Conservation (phyloP, 2,888 invertebrate genomes). For the Lepeophtheirus nordmannii region DNA sequence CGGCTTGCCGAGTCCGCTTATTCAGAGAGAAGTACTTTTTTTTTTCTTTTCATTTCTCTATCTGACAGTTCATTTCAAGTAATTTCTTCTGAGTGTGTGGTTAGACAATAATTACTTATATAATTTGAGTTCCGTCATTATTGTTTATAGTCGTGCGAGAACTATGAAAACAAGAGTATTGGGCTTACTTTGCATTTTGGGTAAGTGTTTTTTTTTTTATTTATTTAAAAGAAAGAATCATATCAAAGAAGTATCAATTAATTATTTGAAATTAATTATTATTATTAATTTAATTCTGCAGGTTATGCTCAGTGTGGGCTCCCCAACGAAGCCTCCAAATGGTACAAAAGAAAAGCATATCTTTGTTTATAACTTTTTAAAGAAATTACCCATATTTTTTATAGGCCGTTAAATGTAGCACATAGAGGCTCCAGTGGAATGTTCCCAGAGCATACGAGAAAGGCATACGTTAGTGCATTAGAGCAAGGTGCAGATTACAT, state of each 20-base stretch:
- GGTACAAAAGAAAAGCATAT: background rate
- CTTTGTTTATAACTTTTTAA: background rate
- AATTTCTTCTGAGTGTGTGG: background rate
- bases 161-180: background rate
- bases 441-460: constrained; percentile 22
- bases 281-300: background rate
- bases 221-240: no score
- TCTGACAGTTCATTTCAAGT: background rate
- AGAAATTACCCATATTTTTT: background rate
- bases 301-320: background rate
- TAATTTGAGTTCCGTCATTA: background rate
- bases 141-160: background rate
- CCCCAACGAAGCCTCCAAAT: background rate
- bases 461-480: constrained; percentile 16
- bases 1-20: constrained; percentile 6
- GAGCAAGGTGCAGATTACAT: constrained; percentile 20
- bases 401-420: constrained; percentile 10
- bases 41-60: background rate
- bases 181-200: background rate
- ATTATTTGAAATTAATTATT: background rate
- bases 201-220: background rate
- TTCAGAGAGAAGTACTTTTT: background rate
- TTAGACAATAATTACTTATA: background rate
- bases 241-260: background rate
- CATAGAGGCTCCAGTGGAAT: constrained; percentile 23